Evolutionary conservation across 2,888 invertebrate genomes (phyloP).

Genomic region (Drosophila heteroneura): DNA sequence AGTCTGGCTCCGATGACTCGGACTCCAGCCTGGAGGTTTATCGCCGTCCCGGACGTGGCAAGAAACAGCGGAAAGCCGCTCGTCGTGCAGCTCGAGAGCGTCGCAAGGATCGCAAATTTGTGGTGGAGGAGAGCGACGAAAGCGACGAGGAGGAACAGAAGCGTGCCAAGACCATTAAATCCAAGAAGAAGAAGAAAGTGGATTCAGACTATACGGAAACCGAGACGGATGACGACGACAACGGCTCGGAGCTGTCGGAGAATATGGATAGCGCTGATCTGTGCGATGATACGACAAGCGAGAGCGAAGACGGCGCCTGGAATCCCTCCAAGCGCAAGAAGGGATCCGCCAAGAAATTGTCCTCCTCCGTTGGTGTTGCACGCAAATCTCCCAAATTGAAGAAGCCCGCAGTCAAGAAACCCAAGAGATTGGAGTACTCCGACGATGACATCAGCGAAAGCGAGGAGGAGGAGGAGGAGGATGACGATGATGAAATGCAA

Average conservation of each 20-base stretch:
- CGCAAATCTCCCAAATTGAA: conserved; percentile 81
- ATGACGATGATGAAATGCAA: conserved; percentile 82
- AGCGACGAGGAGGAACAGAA: conserved; percentile 86
- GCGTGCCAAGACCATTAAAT: conserved; percentile 81
- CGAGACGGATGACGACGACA: conserved; percentile 86
- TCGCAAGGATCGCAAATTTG: conserved; percentile 84
- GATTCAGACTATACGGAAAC: conserved; percentile 87
- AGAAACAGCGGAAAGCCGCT: conserved; percentile 86
- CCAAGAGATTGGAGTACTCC: conserved; percentile 80
- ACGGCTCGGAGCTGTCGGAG: conserved; percentile 82
- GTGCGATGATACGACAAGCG: conserved; percentile 85
- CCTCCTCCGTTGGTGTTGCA: conserved; percentile 48
- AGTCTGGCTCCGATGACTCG: conserved; percentile 87
- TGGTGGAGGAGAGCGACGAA: conserved; percentile 87
- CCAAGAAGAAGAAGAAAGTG: conserved; percentile 86
- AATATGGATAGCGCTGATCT: conserved; percentile 85
- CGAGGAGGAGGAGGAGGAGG: conserved; percentile 89
- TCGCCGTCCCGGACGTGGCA: conserved; percentile 85
- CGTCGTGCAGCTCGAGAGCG: conserved; percentile 86
- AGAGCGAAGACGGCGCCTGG: conserved; percentile 84
- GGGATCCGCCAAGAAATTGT: conserved; percentile 64
- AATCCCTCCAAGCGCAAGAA: conserved; percentile 84
- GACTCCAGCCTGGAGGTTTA: conserved; percentile 86
- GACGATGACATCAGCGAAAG: conserved; percentile 84
- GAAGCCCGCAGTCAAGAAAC: conserved; percentile 70